A percentile compares a stretch with the other conserved stretches of the same genome.
phyloP scores from a whole-genome alignment of 1,140 invertebrate species.

The Linepithema humile region DNA sequence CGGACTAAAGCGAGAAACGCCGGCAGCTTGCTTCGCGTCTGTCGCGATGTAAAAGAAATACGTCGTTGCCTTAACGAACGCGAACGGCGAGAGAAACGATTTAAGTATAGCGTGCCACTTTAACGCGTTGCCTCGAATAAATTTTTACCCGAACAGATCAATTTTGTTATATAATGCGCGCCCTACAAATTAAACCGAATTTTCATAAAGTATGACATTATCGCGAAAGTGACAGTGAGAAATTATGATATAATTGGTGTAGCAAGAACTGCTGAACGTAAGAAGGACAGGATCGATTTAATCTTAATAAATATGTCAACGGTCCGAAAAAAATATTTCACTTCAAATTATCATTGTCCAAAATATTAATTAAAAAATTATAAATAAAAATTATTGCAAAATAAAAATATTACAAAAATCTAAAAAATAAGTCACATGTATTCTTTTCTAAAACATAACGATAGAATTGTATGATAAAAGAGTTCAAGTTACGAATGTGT shows the following conservation, averaged over 20 bases:
- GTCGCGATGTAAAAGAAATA: background rate
- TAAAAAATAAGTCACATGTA: too few relatives aligned
- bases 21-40: background rate
- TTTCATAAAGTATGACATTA: slow-evolving; percentile 26
- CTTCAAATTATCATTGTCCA: too few relatives aligned
- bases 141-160: background rate
- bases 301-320: background rate
- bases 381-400: too few relatives aligned
- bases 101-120: slow-evolving; percentile 25
- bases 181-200: slow-evolving; percentile 14
- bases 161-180: slow-evolving; percentile 8
- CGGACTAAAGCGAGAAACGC: background rate
- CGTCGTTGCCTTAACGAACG: background rate
- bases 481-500: background rate
- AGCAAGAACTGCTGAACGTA: background rate
- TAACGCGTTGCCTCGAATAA: background rate
- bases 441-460: too few relatives aligned
- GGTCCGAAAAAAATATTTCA: too few relatives aligned
- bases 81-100: background rate
- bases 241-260: slow-evolving; percentile 18
- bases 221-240: slow-evolving; percentile 19
- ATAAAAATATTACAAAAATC: too few relatives aligned
- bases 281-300: background rate
- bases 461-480: background rate
- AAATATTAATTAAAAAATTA: too few relatives aligned